These are phyloP conservation scores for Archocentrus centrarchus DNA, from an alignment of 2,113 vertebrate genomes.

Conservation along the genomic window DNA sequence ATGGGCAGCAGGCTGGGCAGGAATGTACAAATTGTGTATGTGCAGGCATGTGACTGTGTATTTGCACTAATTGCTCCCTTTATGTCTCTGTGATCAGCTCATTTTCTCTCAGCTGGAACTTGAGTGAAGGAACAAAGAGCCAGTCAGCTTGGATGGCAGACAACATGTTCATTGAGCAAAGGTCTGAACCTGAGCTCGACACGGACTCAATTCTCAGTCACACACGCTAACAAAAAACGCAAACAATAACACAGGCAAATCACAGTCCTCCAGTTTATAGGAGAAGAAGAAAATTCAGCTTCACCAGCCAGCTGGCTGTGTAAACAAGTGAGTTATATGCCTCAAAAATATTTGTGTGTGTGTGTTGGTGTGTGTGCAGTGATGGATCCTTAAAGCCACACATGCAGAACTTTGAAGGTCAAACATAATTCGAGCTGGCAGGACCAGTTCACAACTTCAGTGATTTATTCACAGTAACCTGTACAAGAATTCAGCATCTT, in stretches of 20 bases:
- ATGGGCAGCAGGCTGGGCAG: constrained; percentile 40
- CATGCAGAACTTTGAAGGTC: not conserved
- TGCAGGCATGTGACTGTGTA: constrained; percentile 26
- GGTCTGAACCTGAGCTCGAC: constrained; percentile 43
- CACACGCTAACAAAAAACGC: not conserved
- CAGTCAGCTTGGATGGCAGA: constrained; percentile 64
- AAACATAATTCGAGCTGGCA: rapidly evolving
- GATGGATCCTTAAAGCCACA: constrained; percentile 20
- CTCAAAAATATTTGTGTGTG: not conserved
- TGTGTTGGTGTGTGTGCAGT: not conserved
- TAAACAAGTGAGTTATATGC: not conserved
- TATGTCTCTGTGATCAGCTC: constrained; percentile 66
- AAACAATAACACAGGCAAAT: not conserved
- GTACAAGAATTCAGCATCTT: not conserved
- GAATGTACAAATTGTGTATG: constrained; percentile 40
- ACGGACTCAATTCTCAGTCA: not conserved
- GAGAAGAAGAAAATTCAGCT: not conserved
- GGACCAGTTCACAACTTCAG: not conserved
- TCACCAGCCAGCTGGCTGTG: not conserved
- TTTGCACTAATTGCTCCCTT: constrained; percentile 66
- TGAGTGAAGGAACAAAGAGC: constrained; percentile 60
- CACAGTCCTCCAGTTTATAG: not conserved
- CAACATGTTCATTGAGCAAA: constrained; percentile 62
- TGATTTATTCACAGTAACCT: not conserved
- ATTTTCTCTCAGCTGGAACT: constrained; percentile 56